Evolutionary conservation across 2,113 vertebrate genomes (phyloP), one percentile per base, ranked within the genome.

Genomic region (Perccottus glenii): DNA sequence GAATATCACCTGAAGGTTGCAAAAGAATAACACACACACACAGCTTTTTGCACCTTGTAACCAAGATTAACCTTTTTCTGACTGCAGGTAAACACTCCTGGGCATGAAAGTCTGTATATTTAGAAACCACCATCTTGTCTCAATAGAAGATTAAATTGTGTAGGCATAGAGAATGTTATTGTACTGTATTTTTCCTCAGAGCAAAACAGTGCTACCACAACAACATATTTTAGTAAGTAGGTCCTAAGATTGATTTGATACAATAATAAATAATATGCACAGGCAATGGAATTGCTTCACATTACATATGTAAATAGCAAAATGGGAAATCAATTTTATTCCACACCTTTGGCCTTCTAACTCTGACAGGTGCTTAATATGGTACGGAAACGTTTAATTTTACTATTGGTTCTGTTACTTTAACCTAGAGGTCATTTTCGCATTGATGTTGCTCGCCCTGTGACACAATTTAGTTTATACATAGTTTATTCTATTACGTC

Each of bases 81-180:
- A 40, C 35, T 57, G n/a, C 7, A 32, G 6, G 38, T 52, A 52
- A 53, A 65, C 60, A 58, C 32, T 32, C 14, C 32, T n/a, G 19
- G 38, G 11, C 42, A 64, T 33, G 53, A 12, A 51, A 9, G n/a
- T 15, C n/a, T 49, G 11, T 52, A 15, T 16, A 32, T 48, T 53
- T 50, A 42, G 44, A 32, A 59, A 35, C 16, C 19, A 4, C 16
- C 61, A 78, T 57, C 51, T 73, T 71, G 56, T 68, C 73, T 43
- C 47, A 73, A 11, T 76, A 67, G 15, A 73, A 66, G 46, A 83
- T 81, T 79, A 69, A 42, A 77, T 81, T 76, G 49, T 64, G 57
- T 10, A 69, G 71, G 55, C 55, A 56, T 64, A 59, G 38, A 56
- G 57, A 61, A 27, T 64, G 58, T 67, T 42, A 32, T 55, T 80